Evolutionary conservation across 2,113 vertebrate genomes (phyloP), one percentile per base, ranked within the genome.

Genomic region (Petroica traversi): DNA sequence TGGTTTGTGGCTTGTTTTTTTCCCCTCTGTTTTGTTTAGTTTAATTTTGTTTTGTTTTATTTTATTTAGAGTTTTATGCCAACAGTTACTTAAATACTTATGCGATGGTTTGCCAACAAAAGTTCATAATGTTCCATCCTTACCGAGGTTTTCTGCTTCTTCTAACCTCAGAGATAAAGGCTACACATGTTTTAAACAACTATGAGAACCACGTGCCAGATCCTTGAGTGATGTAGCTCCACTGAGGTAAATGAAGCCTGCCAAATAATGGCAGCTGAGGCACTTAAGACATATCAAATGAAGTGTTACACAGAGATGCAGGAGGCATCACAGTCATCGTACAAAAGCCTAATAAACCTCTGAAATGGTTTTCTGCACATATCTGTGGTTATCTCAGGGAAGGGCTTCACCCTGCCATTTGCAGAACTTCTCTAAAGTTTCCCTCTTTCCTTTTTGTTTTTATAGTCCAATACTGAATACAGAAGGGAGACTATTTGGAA

Each of bases 201-300:
- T 51, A 20, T 40, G 26, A 89, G 26, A 82, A 57, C 5, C 43
- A n/a, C 0, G 4, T 79, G 38, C 75, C 51, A 83, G 68, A 52
- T 63, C 51, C 31, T 62, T 20, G 9, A 43, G n/a, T 71, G 78
- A 93, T 71, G 54, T 66, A 74, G 28, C 71, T 80, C 19, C 4
- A 6, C n/a, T 43, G 78, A 52, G 82, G 71, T 86, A 88, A 95
- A 90, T 52, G 43, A 66, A 95, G 63, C 71, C 78, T 94, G 51
- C 24, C 83, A 67, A 96, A 40, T 63, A 77, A 80, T 14, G 63
- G 58, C 78, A 73, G 58, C 81, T 67, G 71, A 58, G 66, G 23
- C 29, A 49, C 71, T 45, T 64, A 33, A 66, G 43, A 55, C 28
- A 40, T 8, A 26, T 25, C 43, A 74, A 61, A 93, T 63, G 46